Conservation (phyloP, 2,888 invertebrate species). For the Gastrophysa polygoni region DNA sequence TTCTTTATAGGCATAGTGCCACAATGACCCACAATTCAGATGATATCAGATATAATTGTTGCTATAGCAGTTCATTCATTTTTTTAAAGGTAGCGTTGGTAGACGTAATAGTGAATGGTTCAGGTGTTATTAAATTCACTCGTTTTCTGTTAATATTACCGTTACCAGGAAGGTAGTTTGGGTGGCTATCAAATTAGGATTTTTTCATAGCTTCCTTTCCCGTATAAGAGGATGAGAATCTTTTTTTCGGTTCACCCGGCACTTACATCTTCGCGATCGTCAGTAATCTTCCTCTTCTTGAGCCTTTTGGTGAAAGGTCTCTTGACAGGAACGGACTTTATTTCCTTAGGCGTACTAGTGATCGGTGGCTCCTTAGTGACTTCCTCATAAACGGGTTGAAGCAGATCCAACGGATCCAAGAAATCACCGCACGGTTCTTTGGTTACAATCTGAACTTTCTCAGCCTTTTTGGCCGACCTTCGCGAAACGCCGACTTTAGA, state of each 20-base stretch:
- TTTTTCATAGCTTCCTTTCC: too few relatives aligned
- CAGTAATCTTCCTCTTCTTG: constrained; percentile 38
- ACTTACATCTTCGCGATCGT: constrained; percentile 44
- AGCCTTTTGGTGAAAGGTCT: constrained; percentile 31
- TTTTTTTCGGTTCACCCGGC: background rate
- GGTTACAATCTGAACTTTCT: constrained; percentile 18
- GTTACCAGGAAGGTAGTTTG: too few relatives aligned
- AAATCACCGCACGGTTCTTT: constrained; percentile 35
- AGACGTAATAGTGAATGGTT: too few relatives aligned
- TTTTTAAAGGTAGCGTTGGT: too few relatives aligned
- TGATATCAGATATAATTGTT: too few relatives aligned
- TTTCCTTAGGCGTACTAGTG: constrained; percentile 27
- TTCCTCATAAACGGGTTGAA: constrained; percentile 53
- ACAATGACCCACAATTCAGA: too few relatives aligned
- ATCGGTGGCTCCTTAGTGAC: constrained; percentile 39
- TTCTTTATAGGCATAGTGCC: too few relatives aligned
- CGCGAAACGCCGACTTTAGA: constrained; percentile 8
- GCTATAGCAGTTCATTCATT: too few relatives aligned
- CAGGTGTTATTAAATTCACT: too few relatives aligned
- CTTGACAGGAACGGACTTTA: constrained; percentile 29
- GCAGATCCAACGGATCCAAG: constrained; percentile 49
- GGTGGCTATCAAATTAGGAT: too few relatives aligned
- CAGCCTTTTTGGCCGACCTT: constrained; percentile 19
- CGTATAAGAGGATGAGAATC: background rate
- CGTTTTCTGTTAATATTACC: too few relatives aligned